These are phyloP conservation scores for Montipora capitata DNA, from an alignment of 92 coral and sea anemone genomes.

Conservation along the genomic window DNA sequence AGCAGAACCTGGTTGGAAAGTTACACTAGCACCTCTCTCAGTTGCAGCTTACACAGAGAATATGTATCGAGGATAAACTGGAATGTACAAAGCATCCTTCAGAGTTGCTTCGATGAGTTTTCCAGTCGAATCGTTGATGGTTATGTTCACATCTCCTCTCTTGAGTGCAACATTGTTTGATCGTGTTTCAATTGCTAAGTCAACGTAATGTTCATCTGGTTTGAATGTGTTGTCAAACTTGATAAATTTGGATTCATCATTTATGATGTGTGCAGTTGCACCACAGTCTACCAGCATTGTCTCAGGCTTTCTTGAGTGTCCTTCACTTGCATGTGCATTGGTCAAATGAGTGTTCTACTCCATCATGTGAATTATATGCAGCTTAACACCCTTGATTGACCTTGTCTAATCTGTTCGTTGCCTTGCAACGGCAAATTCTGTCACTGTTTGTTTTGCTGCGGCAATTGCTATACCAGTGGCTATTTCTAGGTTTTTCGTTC, in stretches of 20 bases:
- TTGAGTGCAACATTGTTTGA: conserved; percentile 60
- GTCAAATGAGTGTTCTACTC: too few relatives aligned
- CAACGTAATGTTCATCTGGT: conserved; percentile 41
- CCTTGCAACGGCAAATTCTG: conserved; percentile 14
- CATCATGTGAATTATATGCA: neutral
- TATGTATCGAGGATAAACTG: conserved; percentile 48
- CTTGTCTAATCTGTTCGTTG: conserved; percentile 18
- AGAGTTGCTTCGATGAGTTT: conserved; percentile 19
- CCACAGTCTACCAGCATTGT: too few relatives aligned
- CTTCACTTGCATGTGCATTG: too few relatives aligned
- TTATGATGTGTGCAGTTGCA: conserved; percentile 30
- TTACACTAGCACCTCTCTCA: conserved; percentile 33
- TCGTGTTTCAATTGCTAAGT: conserved; percentile 56
- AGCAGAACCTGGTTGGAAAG: conserved; percentile 45
- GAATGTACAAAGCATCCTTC: conserved; percentile 58
- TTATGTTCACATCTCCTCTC: conserved; percentile 16
- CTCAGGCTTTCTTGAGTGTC: too few relatives aligned
- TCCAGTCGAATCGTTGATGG: conserved; percentile 7
- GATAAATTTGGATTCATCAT: conserved; percentile 43
- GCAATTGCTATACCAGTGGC: neutral
- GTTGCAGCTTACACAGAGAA: conserved; percentile 73
- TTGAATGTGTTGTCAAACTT: conserved; percentile 39
- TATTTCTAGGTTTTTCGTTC: conserved; percentile 24
- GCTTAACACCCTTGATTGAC: conserved; percentile 27
- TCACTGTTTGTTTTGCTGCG: neutral